Conservation (phyloP, 2,888 invertebrate species). For the Machimus atricapillus region DNA sequence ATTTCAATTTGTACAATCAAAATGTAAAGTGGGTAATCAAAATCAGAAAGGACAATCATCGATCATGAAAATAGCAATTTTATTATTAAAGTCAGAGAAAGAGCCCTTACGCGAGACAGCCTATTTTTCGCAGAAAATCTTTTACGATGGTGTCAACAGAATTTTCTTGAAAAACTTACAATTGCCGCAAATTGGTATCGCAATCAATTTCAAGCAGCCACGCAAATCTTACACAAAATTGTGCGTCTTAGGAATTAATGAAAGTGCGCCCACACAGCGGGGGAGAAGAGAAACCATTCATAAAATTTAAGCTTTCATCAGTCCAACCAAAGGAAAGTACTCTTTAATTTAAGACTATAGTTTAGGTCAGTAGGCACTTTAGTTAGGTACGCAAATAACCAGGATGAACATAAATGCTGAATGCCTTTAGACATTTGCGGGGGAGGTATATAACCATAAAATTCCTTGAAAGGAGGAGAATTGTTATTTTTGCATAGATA, state of each 20-base stretch:
- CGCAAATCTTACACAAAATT: not conserved
- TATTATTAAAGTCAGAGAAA: not conserved
- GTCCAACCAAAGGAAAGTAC: not conserved
- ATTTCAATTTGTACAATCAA: not conserved
- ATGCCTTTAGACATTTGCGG: not conserved
- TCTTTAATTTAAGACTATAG: not conserved
- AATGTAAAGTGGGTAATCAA: not conserved
- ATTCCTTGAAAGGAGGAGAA: not conserved
- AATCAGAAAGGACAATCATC: not conserved
- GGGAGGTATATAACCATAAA: not conserved
- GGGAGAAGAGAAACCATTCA: not conserved
- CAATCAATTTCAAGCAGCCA: not conserved
- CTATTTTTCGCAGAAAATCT: not conserved
- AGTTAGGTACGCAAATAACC: not conserved
- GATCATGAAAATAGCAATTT: not conserved
- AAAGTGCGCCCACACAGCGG: not conserved
- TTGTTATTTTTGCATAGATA: not conserved
- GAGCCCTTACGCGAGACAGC: not conserved
- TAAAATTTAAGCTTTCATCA: not conserved
- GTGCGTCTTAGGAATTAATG: not conserved
- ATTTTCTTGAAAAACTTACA: not conserved
- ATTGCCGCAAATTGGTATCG: not conserved
- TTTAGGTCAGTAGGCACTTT: not conserved
- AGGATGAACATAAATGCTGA: not conserved
- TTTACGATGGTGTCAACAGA: not conserved